Evolutionary conservation across 2,888 invertebrate species (phyloP).

Genomic region (Drosophila niveifrons): DNA sequence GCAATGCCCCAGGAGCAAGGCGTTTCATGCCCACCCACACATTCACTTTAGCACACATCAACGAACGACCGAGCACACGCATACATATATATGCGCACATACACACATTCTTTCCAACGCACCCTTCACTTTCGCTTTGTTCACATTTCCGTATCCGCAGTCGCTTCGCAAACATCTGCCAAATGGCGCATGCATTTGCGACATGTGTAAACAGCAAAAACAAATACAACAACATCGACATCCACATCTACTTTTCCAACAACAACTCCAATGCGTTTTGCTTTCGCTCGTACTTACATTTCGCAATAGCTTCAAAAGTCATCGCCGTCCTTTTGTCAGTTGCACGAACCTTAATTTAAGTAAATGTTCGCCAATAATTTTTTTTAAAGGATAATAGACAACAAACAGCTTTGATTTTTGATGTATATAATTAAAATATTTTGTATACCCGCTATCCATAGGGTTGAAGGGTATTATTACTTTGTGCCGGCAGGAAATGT

Average conservation of each 20-base stretch:
- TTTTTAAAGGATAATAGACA: too few relatives aligned
- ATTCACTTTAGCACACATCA: neutral
- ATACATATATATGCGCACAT: neutral
- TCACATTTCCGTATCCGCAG: constrained; percentile 58
- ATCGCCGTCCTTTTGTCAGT: neutral
- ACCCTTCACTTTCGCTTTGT: constrained; percentile 62
- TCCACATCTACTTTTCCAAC: constrained; percentile 8
- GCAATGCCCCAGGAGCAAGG: constrained; percentile 34
- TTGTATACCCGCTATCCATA: too few relatives aligned
- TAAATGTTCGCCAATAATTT: too few relatives aligned
- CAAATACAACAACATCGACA: constrained; percentile 33
- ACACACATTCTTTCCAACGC: constrained; percentile 15
- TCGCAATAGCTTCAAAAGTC: neutral
- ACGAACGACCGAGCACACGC: constrained; percentile 6
- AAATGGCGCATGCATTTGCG: constrained; percentile 67
- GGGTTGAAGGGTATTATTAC: too few relatives aligned
- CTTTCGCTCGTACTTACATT: constrained; percentile 33
- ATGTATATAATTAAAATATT: too few relatives aligned
- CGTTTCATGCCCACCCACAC: neutral
- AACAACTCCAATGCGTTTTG: constrained; percentile 43
- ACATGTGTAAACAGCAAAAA: constrained; percentile 63
- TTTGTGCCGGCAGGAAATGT: too few relatives aligned
- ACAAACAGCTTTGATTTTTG: too few relatives aligned
- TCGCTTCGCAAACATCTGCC: constrained; percentile 51
- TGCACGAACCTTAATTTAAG: too few relatives aligned